These are phyloP conservation scores for Sitta europaea DNA, from an alignment of 2,113 vertebrate species.

Conservation along the genomic window DNA sequence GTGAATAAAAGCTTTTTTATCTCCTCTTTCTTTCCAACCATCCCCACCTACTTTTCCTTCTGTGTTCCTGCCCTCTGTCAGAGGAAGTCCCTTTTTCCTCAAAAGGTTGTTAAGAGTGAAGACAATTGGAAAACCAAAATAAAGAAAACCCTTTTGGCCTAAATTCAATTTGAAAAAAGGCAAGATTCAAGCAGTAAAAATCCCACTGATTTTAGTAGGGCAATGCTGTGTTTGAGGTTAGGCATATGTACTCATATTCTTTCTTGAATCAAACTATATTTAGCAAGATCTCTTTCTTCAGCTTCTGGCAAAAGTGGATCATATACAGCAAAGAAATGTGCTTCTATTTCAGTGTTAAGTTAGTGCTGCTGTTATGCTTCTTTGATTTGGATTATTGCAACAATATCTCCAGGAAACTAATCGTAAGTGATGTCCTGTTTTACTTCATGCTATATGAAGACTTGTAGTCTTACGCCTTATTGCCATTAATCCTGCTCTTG, in stretches of 20 bases:
- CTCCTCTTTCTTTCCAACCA: not conserved
- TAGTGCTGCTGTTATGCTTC: not conserved
- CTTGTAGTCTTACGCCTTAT: not conserved
- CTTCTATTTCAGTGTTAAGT: not conserved
- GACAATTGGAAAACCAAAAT: not conserved
- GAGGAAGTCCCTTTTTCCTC: not conserved
- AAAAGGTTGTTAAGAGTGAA: not conserved
- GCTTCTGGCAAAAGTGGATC: not conserved
- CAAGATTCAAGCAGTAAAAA: not conserved
- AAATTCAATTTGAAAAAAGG: not conserved
- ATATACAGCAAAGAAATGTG: not conserved
- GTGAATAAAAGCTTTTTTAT: not conserved
- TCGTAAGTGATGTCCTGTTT: constrained; percentile 2
- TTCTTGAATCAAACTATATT: not conserved
- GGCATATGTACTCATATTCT: not conserved
- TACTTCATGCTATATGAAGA: not conserved
- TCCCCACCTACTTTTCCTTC: not conserved
- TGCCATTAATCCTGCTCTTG: not conserved
- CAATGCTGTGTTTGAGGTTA: not conserved
- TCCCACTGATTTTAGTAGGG: not conserved
- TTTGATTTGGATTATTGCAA: not conserved
- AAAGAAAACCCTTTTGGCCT: not conserved
- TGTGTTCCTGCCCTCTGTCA: not conserved
- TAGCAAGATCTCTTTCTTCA: not conserved
- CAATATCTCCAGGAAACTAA: not conserved